Base-by-base conservation (phyloP, 2,113 vertebrate species). In the Xiphophorus maculatus region DNA sequence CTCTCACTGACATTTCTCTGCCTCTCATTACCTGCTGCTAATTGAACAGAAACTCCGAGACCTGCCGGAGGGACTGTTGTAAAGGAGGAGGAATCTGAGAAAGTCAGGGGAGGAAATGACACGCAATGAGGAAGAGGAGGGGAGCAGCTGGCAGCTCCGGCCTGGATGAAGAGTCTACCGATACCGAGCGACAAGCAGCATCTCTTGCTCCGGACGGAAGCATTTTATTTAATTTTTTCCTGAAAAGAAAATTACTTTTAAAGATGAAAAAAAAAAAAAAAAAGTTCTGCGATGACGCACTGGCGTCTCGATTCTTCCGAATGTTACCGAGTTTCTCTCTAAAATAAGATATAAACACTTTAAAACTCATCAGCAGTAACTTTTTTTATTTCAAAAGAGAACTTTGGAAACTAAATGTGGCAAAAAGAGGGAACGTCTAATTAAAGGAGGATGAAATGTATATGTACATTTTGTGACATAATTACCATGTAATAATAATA, bases 41-140 rank as follows among this genome's bases (percentile, higher is more conserved):
- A 82, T 83, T 58, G 79, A 80, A 85, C 86, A 90, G 90, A 89
- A 84, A 82, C 88, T 92, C 62, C 73, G 89, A 72, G 72, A 63
- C 69, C 73, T 91, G 78, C 89, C 90, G 0, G 87, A 85, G 81
- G 84, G 77, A 71, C 64, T 77, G 83, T 40, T 87, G 84, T 88
- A 83, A 74, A 73, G 64, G 62, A 73, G 66, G 62, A 64, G 35
- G 30, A 73, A 48, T 33, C 44, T 4, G 19, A 17, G 29, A 40
- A n/a, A 68, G 35, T 37, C 35, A 37, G 35, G 37, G 19, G 25
- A 62, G 17, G 30, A 51, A 66, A 72, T 14, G 22, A 62, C 29
- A 62, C 51, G 1, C 32, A 3, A 33, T 3, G 37, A 14, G 65
- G 71, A 71, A 63, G 40, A 42, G 40, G 40, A 9, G 69, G 73